These are phyloP conservation scores for Onychorhynchus coronatus DNA, from an alignment of 2,113 vertebrate species.

Conservation along the genomic window DNA sequence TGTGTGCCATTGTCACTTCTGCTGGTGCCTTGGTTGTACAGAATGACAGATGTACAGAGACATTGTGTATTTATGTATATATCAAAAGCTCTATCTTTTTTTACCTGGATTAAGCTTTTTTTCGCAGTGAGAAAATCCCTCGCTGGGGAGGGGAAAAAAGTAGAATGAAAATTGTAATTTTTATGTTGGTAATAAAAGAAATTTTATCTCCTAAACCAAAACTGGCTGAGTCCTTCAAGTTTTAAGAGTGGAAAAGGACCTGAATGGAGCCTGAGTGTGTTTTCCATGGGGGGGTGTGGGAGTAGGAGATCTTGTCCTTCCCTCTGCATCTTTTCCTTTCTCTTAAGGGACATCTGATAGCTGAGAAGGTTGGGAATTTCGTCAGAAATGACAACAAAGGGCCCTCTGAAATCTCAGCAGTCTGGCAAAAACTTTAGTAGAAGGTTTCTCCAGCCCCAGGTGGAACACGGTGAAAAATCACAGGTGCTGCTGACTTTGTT, in stretches of 20 bases:
- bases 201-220: background rate
- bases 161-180: background rate
- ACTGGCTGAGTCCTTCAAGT: background rate
- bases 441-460: background rate
- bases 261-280: background rate
- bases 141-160: background rate
- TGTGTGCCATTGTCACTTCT: background rate
- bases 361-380: background rate
- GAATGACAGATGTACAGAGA: conserved; percentile 30
- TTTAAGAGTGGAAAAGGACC: background rate
- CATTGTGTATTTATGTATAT: conserved; percentile 10
- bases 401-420: background rate
- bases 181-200: conserved; percentile 51
- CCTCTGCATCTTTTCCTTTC: background rate
- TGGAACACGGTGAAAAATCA: background rate
- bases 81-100: conserved; percentile 14
- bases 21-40: conserved; percentile 52
- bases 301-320: background rate
- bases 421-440: background rate
- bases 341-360: background rate
- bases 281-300: background rate
- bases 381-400: background rate
- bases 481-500: background rate
- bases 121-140: background rate
- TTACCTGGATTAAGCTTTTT: background rate